Evolutionary conservation across 2,888 invertebrate genomes (phyloP).

Genomic region (Brassicogethes aeneus): DNA sequence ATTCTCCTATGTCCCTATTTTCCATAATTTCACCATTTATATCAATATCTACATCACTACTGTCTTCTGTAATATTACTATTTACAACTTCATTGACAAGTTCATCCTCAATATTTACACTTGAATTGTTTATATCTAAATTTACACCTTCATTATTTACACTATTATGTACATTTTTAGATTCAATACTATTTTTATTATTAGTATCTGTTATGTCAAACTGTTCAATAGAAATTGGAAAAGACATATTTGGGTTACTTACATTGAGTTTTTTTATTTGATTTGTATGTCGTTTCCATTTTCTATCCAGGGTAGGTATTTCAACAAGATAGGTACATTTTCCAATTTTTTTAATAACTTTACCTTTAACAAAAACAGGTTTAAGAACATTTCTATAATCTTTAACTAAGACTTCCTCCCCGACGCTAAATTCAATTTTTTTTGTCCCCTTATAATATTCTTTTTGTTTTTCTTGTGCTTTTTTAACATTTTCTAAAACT

Average conservation of each 20-base stretch:
- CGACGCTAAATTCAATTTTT: background rate
- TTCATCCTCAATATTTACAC: no score
- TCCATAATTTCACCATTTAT: no score
- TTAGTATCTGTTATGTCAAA: no score
- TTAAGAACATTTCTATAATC: background rate
- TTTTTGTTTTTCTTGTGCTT: background rate
- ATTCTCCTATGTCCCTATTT: no score
- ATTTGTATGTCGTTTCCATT: background rate
- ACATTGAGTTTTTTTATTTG: background rate
- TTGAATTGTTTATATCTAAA: no score
- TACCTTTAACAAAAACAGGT: background rate
- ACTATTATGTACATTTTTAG: no score
- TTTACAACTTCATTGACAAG: no score
- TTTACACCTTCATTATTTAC: no score
- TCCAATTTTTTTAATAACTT: background rate
- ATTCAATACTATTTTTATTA: no score
- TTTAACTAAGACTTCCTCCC: background rate
- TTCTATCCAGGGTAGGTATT: background rate
- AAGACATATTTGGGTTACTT: background rate
- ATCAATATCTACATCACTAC: no score
- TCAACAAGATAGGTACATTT: background rate
- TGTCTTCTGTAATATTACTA: no score
- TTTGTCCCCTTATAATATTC: background rate
- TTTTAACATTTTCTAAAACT: background rate
- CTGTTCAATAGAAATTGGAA: background rate